Percentiles rank a stretch among this genome's conserved stretches.
phyloP scores from a whole-genome alignment of 2,888 invertebrate species.

The Campoplex capitator region DNA sequence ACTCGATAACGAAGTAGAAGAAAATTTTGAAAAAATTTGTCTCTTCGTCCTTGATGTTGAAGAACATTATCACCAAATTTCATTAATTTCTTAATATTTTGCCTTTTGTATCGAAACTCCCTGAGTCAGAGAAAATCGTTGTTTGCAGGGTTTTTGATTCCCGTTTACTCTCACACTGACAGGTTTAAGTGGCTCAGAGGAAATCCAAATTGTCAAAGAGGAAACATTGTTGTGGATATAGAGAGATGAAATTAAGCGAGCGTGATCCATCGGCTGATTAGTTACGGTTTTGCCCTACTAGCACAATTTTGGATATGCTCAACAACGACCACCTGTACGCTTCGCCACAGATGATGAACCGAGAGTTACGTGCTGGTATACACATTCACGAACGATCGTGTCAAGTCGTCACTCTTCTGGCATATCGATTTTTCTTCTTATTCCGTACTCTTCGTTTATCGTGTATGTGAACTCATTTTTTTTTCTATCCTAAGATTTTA shows the following conservation, averaged over 20 bases:
- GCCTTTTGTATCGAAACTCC: too few species aligned
- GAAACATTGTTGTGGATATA: constrained; percentile 14
- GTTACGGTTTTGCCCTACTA: constrained; percentile 44
- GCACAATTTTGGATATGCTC: constrained; percentile 12
- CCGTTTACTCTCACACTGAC: too few species aligned
- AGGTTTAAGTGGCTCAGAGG: constrained; percentile 7
- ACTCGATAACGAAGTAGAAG: too few species aligned
- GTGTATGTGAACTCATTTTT: neutral
- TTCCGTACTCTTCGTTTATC: neutral
- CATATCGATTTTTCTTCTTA: neutral
- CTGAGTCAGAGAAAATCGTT: too few species aligned
- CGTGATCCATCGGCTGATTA: constrained; percentile 54
- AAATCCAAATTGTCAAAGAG: neutral
- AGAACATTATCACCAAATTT: too few species aligned
- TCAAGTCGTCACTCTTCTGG: neutral
- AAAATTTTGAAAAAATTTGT: too few species aligned
- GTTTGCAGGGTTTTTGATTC: neutral
- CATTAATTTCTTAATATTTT: too few species aligned
- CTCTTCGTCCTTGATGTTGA: too few species aligned
- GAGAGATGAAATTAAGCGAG: constrained; percentile 43
- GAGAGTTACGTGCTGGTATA: neutral
- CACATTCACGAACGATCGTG: neutral
- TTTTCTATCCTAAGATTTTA: too few species aligned
- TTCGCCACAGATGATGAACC: constrained; percentile 12
- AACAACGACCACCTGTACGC: constrained; percentile 59